phyloP scores from a whole-genome alignment of 1,140 invertebrate species.

The Drosophila pachea region DNA sequence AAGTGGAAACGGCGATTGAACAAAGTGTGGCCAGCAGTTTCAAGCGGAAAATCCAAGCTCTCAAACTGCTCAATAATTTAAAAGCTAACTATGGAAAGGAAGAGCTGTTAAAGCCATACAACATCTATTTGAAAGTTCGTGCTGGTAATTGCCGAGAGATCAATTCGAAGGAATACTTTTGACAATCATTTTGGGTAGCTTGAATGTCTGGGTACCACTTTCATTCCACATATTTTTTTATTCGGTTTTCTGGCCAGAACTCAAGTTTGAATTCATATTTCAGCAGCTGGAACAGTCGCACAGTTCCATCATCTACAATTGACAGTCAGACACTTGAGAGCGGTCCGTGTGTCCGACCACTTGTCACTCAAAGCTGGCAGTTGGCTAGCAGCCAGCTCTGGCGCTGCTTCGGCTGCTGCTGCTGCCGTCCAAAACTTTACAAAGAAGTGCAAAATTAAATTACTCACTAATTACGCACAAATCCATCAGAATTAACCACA shows the following conservation, averaged over 20 bases:
- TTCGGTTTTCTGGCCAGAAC: background rate
- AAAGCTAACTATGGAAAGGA: too few relatives aligned
- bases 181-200: too few relatives aligned
- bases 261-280: conserved; percentile 17
- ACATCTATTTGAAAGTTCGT: too few relatives aligned
- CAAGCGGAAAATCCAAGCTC: too few relatives aligned
- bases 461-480: conserved; percentile 74
- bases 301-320: conserved; percentile 3
- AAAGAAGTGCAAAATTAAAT: conserved; percentile 59
- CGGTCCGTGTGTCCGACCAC: background rate
- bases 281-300: conserved; percentile 5
- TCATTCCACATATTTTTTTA: background rate
- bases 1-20: conserved; percentile 2
- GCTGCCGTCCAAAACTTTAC: conserved; percentile 17
- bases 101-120: too few relatives aligned
- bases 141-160: too few relatives aligned
- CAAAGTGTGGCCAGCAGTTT: background rate
- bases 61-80: too few relatives aligned
- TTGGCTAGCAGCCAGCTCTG: conserved; percentile 17
- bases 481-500: conserved; percentile 79
- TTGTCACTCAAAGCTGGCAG: conserved; percentile 9
- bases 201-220: background rate
- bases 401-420: too few relatives aligned
- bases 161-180: too few relatives aligned
- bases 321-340: conserved; percentile 1